These are phyloP conservation scores for Hypselothyrea guttata DNA, from an alignment of 2,888 invertebrate genomes.

Conservation along the genomic window DNA sequence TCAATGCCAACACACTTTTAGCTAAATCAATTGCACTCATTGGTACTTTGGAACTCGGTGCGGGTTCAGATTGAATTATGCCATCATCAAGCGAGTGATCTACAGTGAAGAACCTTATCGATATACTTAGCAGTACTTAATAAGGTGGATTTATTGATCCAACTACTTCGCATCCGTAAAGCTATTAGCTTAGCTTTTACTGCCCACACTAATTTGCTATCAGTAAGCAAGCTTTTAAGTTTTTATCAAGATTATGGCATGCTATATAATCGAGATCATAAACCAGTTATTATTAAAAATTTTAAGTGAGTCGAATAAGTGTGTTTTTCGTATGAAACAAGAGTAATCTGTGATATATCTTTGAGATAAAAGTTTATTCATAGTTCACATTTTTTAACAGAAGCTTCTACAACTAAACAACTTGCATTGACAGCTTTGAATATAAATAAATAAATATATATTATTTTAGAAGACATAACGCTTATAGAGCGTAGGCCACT, in stretches of 20 bases:
- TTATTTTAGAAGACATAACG: constrained; percentile 70
- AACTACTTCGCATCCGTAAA: constrained; percentile 35
- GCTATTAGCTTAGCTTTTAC: constrained; percentile 11
- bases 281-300: not conserved
- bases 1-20: not conserved
- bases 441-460: not conserved
- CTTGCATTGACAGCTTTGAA: too few relatives aligned
- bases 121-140: constrained; percentile 32
- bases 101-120: constrained; percentile 1
- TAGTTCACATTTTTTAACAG: too few relatives aligned
- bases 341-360: too few relatives aligned
- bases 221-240: not conserved
- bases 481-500: constrained; percentile 83
- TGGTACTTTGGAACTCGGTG: constrained; percentile 18
- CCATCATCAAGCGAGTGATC: constrained; percentile 4
- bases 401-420: too few relatives aligned
- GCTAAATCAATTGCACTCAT: constrained; percentile 9
- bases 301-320: not conserved
- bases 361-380: not conserved
- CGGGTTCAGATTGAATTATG: constrained; percentile 2
- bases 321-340: too few relatives aligned
- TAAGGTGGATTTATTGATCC: constrained; percentile 47
- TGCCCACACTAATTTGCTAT: not conserved
- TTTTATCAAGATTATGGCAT: constrained; percentile 1
- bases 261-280: not conserved